These are phyloP conservation scores for Carassius carassius DNA, from an alignment of 2,113 vertebrate genomes.

Conservation along the genomic window DNA sequence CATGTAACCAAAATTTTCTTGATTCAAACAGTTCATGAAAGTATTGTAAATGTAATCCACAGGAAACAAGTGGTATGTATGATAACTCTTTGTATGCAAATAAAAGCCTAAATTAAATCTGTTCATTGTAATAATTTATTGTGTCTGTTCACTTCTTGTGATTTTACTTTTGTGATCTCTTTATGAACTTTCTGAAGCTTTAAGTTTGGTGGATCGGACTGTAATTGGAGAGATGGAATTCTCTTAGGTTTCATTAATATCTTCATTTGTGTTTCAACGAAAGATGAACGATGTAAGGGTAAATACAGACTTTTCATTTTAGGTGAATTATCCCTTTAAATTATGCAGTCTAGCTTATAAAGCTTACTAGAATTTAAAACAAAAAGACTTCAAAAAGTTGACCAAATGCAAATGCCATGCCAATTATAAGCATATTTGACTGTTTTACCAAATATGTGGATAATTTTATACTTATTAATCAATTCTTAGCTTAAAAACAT, in stretches of 20 bases:
- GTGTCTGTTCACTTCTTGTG: too few relatives aligned
- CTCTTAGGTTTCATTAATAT: neutral
- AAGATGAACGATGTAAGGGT: neutral
- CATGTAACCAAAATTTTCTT: too few relatives aligned
- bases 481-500: too few relatives aligned
- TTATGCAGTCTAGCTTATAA: neutral
- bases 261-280: neutral
- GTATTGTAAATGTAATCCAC: too few relatives aligned
- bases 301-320: neutral
- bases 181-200: neutral
- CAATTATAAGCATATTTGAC: neutral
- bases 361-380: neutral
- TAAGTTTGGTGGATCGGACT: neutral
- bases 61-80: too few relatives aligned
- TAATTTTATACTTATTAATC: neutral
- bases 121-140: too few relatives aligned
- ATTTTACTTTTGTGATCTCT: too few relatives aligned
- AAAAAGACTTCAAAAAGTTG: too few relatives aligned
- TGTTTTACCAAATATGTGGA: neutral
- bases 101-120: too few relatives aligned
- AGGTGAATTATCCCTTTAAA: neutral
- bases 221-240: neutral
- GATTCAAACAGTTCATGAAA: too few relatives aligned
- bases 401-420: neutral
- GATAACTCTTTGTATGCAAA: too few relatives aligned